Percentiles rank a stretch among this genome's conserved stretches.
These are phyloP conservation scores for Neotoxoptera formosana DNA, from an alignment of 1,140 invertebrate species.

Conservation along the genomic window DNA sequence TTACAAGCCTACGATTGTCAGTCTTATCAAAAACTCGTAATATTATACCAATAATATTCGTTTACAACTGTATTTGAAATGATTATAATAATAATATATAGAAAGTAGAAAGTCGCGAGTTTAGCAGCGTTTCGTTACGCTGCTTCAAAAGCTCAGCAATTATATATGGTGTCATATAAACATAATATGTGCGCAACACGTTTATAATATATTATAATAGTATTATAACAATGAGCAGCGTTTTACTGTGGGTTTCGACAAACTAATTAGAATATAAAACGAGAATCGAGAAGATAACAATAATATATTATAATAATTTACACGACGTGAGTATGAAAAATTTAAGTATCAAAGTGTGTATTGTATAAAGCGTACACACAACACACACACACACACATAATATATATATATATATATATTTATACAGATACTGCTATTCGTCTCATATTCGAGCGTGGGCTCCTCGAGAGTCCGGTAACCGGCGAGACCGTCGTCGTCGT, in stretches of 20 bases:
- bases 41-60: no score
- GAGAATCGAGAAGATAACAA: not conserved
- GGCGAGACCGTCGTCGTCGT: no score
- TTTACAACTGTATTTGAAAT: no score
- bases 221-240: not conserved
- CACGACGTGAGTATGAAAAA: not conserved
- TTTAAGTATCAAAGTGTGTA: not conserved
- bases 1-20: no score
- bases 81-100: not conserved
- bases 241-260: not conserved
- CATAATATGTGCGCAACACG: not conserved
- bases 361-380: not conserved
- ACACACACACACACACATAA: no score
- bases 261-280: not conserved
- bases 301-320: no score
- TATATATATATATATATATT: no score
- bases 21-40: no score
- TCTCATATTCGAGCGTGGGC: not conserved
- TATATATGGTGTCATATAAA: no score
- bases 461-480: not conserved
- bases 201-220: not conserved
- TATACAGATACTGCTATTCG: no score
- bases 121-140: not conserved
- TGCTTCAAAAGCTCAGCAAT: not conserved
- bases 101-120: not conserved